Evolutionary conservation across 2,797 vertebrate species (phyloP).

Genomic region (Trachops cirrhosus): DNA sequence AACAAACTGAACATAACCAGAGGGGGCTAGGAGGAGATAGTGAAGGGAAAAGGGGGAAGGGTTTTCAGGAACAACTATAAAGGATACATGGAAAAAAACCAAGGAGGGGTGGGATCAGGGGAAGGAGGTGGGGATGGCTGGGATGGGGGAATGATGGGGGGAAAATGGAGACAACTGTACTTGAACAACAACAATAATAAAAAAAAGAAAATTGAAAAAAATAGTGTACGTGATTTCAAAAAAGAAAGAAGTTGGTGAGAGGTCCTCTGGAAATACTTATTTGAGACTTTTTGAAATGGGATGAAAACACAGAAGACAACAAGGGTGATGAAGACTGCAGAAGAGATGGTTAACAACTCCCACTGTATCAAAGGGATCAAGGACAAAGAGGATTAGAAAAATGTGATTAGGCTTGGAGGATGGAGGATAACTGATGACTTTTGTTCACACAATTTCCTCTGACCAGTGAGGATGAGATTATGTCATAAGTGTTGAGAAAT

Average conservation of each 20-base stretch:
- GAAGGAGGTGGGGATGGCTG: too few species aligned
- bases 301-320: not conserved
- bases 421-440: not conserved
- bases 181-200: too few species aligned
- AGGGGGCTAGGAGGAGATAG: too few species aligned
- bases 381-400: not conserved
- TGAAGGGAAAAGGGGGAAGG: too few species aligned
- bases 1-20: too few species aligned
- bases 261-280: not conserved
- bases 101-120: too few species aligned
- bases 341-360: not conserved
- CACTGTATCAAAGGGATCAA: not conserved
- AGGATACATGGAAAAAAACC: too few species aligned
- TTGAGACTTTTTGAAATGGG: not conserved
- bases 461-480: not conserved
- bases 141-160: too few species aligned
- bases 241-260: not conserved
- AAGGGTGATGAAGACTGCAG: not conserved
- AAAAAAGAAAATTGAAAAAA: too few species aligned
- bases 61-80: too few species aligned
- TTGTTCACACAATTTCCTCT: not conserved
- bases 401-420: not conserved
- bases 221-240: not conserved
- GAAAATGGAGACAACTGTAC: too few species aligned
- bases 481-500: not conserved